These are phyloP conservation scores for Protophormia terraenovae DNA, from an alignment of 2,888 invertebrate species.

Conservation along the genomic window DNA sequence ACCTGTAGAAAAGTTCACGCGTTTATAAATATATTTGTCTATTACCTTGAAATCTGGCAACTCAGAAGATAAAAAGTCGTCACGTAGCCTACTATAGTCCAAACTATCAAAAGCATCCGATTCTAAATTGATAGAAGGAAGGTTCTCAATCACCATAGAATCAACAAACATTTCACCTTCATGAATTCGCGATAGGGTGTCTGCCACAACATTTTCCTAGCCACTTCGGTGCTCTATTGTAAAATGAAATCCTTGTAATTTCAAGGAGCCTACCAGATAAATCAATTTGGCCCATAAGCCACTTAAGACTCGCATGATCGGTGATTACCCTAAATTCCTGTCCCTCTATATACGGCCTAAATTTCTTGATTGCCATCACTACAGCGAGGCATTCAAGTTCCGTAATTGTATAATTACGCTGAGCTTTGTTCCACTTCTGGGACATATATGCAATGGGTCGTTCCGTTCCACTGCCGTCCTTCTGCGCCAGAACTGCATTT, in stretches of 20 bases:
- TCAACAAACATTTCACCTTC: neutral
- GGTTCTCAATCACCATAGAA: neutral
- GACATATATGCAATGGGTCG: neutral
- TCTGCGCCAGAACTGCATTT: neutral
- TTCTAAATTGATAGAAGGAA: neutral
- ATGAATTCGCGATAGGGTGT: neutral
- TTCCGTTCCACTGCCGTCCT: neutral
- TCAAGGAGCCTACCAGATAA: neutral
- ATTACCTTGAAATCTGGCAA: neutral
- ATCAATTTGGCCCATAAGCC: neutral
- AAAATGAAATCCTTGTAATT: neutral
- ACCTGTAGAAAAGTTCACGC: neutral
- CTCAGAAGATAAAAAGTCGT: neutral
- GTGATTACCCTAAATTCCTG: slow-evolving; percentile 18
- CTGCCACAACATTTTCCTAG: slow-evolving; percentile 5
- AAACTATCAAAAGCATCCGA: neutral
- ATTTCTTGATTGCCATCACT: neutral
- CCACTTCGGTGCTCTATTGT: slow-evolving; percentile 11
- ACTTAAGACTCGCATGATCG: slow-evolving; percentile 20
- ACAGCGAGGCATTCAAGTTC: neutral
- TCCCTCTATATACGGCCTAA: slow-evolving; percentile 9
- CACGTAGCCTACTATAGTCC: neutral
- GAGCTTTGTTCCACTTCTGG: neutral
- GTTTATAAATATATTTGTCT: neutral
- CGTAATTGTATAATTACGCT: neutral